A percentile compares a stretch with the other conserved stretches of the same genome.
phyloP scores from a whole-genome alignment of 2,888 invertebrate species.

The Zeuzera pyrina region DNA sequence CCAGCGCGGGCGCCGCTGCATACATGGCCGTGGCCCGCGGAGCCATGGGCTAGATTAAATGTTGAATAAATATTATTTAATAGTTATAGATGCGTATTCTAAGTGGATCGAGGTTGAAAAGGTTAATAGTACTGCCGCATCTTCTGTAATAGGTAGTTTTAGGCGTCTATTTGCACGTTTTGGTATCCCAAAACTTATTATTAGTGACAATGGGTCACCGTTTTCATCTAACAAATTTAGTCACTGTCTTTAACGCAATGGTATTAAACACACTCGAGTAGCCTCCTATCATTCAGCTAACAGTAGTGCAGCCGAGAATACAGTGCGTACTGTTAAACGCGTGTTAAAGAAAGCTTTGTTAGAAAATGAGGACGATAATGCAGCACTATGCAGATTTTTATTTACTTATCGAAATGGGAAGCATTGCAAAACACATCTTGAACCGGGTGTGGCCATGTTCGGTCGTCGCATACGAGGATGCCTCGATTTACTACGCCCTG shows the following conservation, averaged over 20 bases:
- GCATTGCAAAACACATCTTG: no score
- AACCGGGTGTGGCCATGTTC: no score
- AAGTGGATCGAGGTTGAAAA: conserved; percentile 1
- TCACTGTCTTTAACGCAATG: not conserved
- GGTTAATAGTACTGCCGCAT: not conserved
- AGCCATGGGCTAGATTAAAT: not conserved
- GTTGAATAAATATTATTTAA: not conserved
- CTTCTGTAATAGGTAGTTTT: not conserved
- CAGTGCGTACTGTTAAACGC: no score
- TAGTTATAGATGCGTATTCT: not conserved
- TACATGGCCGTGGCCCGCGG: not conserved
- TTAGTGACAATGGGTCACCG: not conserved
- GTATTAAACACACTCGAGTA: not conserved
- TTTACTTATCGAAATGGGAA: no score
- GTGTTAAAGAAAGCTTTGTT: not conserved
- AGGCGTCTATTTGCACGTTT: not conserved
- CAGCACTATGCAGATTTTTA: no score
- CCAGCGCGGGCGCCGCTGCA: not conserved
- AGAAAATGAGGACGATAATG: not conserved
- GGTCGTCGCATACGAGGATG: no score
- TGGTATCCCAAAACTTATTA: not conserved
- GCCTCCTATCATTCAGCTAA: not conserved
- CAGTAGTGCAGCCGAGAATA: not conserved
- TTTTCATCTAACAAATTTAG: not conserved
- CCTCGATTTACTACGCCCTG: no score